These are phyloP conservation scores for Patiria pectinifera DNA, from an alignment of 53 echinoderm and acorn worm genomes.

Conservation along the genomic window DNA sequence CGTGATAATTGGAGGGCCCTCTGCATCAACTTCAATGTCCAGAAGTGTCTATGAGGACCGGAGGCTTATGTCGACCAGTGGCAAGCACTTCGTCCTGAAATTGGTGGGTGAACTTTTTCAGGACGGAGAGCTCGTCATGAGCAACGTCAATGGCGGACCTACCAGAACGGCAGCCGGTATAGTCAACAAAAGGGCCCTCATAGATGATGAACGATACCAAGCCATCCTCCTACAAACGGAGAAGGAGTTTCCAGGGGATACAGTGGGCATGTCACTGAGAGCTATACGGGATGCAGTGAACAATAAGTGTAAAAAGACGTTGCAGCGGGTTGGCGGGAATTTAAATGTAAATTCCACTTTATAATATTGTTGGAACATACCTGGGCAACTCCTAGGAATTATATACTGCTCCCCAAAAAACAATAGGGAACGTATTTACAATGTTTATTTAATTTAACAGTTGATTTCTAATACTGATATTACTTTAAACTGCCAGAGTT, in stretches of 20 bases:
- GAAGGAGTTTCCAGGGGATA: conserved; percentile 28
- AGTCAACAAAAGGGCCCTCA: conserved; percentile 15
- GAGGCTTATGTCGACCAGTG: background rate
- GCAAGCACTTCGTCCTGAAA: conserved; percentile 57
- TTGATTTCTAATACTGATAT: no score
- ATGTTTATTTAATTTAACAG: no score
- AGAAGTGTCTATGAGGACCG: background rate
- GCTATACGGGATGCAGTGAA: conserved; percentile 38
- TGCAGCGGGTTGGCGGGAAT: no score
- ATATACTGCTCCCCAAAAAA: no score
- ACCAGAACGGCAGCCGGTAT: conserved; percentile 15
- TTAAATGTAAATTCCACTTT: no score
- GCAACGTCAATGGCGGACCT: conserved; percentile 33
- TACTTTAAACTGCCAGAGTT: no score
- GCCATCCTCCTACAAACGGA: conserved; percentile 36
- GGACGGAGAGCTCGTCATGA: conserved; percentile 4
- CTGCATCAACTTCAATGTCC: background rate
- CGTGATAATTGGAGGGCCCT: background rate
- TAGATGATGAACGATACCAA: conserved; percentile 19
- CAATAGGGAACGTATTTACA: no score
- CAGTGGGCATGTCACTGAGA: background rate
- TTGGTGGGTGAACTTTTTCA: background rate
- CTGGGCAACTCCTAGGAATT: no score
- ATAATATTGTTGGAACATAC: no score
- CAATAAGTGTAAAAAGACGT: conserved; percentile 46